Base-by-base conservation (phyloP, 2,888 invertebrate genomes). In the Biston betularia region DNA sequence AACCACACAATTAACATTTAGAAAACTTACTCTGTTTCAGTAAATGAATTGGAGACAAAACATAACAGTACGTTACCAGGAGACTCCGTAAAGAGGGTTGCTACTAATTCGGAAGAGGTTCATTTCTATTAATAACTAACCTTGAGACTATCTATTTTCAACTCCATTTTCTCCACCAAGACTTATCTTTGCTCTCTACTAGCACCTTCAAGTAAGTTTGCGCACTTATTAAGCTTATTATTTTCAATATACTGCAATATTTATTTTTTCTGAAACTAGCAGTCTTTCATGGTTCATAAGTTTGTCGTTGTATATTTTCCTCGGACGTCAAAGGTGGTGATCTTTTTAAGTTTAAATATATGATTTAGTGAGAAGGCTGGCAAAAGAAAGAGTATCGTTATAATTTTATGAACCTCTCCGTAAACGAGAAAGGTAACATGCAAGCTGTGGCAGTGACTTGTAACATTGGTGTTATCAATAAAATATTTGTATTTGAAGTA, bases 41-140 rank as follows among this genome's bases (percentile, higher is more conserved):
- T 95, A 80, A 95, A 95, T 79, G 94, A 94, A 77, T 84, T 95
- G 79, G 94, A 94, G 81, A 92, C 75, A 76, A 88, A 79, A 78
- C 90, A 65, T 79, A 92, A 79, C 79, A 89, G 75, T 85, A 92
- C 89, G 73, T 78, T 84, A 89, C 92, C 94, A 65, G 90, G 89
- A 72, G 93, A 72, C 72, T 74, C 75, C 65, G 94, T 94, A 73
- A 82, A 81, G 68, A 83, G 75, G 75, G 77, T 72, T 77, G 74
- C 77, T 63, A 81, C 80, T 83, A 83, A 86, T 74, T 75, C 75
- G 72, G 84, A 88, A 69, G 85, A 89, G 89, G 88, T 88, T 83
- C 74, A 78, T 71, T 79, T 76, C 71, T 79, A 75, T 69, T 75
- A 73, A 63, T 63, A 54, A 79, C 76, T 79, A 76, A 75, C 69